A percentile compares a stretch with the other conserved stretches of the same genome.
These are phyloP conservation scores for Philaethria dido DNA, from an alignment of 2,888 invertebrate species.

Conservation along the genomic window DNA sequence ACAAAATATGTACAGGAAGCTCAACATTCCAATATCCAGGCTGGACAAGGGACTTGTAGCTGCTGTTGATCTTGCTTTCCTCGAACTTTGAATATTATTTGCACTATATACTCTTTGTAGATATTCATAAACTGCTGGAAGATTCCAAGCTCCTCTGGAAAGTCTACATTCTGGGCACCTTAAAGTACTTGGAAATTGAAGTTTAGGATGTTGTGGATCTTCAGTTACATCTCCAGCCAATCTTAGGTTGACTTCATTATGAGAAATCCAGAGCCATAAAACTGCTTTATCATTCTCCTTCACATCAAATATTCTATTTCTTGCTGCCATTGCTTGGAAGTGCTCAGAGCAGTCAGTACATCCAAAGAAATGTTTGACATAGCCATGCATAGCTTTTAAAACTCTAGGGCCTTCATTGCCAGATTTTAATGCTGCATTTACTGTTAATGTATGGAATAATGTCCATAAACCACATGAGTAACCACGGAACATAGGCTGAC, in stretches of 20 bases:
- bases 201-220: constrained; percentile 95
- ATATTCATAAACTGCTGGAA: constrained; percentile 85
- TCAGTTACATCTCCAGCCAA: constrained; percentile 94
- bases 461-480: constrained; percentile 98
- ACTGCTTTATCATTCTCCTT: constrained; percentile 89
- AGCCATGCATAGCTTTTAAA: constrained; percentile 92
- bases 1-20: constrained; percentile 89
- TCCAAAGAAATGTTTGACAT: constrained; percentile 96
- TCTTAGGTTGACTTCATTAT: constrained; percentile 96
- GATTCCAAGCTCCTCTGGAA: constrained; percentile 84
- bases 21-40: constrained; percentile 90
- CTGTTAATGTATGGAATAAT: constrained; percentile 95
- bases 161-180: constrained; percentile 88
- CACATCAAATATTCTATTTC: constrained; percentile 88
- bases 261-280: constrained; percentile 97
- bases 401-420: constrained; percentile 86
- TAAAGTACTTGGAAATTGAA: constrained; percentile 90
- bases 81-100: constrained; percentile 57
- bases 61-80: constrained; percentile 54
- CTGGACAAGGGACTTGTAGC: constrained; percentile 83
- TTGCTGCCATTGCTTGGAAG: constrained; percentile 93
- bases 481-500: constrained; percentile 89
- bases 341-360: constrained; percentile 95
- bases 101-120: constrained; percentile 79
- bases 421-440: constrained; percentile 85